Evolutionary conservation across 2,113 vertebrate species (phyloP).

Genomic region (Ranitomeya imitator): DNA sequence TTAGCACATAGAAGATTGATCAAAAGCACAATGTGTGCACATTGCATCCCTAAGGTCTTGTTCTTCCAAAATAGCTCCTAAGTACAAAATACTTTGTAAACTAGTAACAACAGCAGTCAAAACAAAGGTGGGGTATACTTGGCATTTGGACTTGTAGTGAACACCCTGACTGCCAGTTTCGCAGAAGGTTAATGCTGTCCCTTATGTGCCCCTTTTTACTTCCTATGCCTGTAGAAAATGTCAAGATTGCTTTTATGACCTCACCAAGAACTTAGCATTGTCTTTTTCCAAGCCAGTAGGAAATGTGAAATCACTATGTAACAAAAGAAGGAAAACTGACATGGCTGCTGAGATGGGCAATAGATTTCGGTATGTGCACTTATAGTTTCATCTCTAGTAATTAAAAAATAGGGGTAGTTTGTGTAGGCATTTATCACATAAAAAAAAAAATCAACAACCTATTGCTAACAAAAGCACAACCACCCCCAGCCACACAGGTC

Average conservation of each 20-base stretch:
- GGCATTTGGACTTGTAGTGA: slow-evolving; percentile 61
- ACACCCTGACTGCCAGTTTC: slow-evolving; percentile 62
- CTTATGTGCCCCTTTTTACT: slow-evolving; percentile 59
- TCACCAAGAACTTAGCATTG: slow-evolving; percentile 75
- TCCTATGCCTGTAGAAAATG: slow-evolving; percentile 67
- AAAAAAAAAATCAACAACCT: neutral
- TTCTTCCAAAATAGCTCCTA: slow-evolving; percentile 38
- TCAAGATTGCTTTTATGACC: slow-evolving; percentile 77
- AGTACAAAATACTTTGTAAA: slow-evolving; percentile 48
- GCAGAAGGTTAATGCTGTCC: slow-evolving; percentile 70
- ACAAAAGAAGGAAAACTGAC: slow-evolving; percentile 84
- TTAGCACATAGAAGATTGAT: slow-evolving; percentile 2
- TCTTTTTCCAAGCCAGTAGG: slow-evolving; percentile 75
- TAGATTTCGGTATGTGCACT: neutral
- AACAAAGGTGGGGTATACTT: slow-evolving; percentile 69
- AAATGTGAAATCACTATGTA: slow-evolving; percentile 81
- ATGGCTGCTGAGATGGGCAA: slow-evolving; percentile 77
- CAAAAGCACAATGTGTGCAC: neutral
- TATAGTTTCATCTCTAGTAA: neutral
- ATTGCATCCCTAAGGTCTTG: neutral
- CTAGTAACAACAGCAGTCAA: slow-evolving; percentile 51
- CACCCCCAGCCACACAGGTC: too few species aligned
- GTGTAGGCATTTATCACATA: neutral
- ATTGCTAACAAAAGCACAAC: neutral
- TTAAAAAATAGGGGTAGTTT: neutral